phyloP scores from a whole-genome alignment of 1,140 invertebrate genomes.

The Chelonus insularis region DNA sequence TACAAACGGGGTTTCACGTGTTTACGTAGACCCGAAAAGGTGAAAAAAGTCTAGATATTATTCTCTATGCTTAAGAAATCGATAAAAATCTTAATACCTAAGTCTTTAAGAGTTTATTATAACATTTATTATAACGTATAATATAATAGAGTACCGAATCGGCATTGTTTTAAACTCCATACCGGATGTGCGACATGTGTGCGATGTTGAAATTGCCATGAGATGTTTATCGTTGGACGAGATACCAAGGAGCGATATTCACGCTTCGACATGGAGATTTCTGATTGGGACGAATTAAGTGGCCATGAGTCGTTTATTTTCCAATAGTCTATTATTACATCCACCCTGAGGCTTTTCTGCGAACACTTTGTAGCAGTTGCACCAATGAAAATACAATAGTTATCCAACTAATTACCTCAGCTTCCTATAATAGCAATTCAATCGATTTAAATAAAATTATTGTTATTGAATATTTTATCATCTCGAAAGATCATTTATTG shows the following conservation, averaged over 20 bases:
- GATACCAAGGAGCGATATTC: constrained; percentile 54
- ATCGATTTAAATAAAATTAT: too few relatives aligned
- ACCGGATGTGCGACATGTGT: constrained; percentile 49
- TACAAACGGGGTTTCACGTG: neutral
- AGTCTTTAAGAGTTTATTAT: neutral
- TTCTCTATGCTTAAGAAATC: constrained; percentile 4
- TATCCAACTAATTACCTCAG: too few relatives aligned
- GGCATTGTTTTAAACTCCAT: neutral
- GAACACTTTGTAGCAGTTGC: neutral
- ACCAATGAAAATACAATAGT: neutral
- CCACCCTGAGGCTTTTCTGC: neutral
- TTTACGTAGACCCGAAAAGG: too few relatives aligned
- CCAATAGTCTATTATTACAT: constrained; percentile 11
- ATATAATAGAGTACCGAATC: neutral
- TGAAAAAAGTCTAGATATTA: too few relatives aligned
- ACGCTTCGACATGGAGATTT: constrained; percentile 50
- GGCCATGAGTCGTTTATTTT: constrained; percentile 10
- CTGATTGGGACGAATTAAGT: constrained; percentile 22
- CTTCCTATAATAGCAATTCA: too few relatives aligned
- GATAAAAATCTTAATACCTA: constrained; percentile 25
- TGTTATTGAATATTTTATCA: too few relatives aligned
- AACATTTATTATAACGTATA: neutral
- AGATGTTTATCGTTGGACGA: constrained; percentile 50
- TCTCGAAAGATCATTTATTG: too few relatives aligned
- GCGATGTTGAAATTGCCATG: constrained; percentile 54